Base-by-base conservation (phyloP, 2,797 vertebrate genomes). In the Sebastiscus albofasciatus region DNA sequence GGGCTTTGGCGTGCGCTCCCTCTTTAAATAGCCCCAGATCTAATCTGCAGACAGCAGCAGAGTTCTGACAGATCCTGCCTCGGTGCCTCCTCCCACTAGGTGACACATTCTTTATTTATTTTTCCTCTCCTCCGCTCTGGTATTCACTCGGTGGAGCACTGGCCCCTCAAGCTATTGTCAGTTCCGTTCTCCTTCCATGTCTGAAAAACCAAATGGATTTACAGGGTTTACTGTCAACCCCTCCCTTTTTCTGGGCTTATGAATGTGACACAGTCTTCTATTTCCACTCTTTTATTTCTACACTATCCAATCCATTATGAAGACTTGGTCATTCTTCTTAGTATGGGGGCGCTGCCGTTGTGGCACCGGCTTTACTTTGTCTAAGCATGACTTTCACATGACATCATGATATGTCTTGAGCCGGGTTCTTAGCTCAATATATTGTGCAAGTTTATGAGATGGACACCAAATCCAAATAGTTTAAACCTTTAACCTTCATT, bases 1-100 rank as follows among this genome's bases (percentile, higher is more conserved):
- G 77, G 72, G 83, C 73, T 73, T 79, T 84, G 89, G 79, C 65
- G 52, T 82, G 86, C 87, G 79, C 80, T 90, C 88, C 85, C 89
- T 94, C 92, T 92, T 93, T 94, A 95, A 95, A 96, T 95, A 95
- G 94, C 93, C 90, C 84, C 85, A 93, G 94, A 95, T 96, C 90
- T 94, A 95, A 96, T 96, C 94, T 95, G 93, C 93, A 93, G 94
- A 95, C 94, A 95, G 92, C 94, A 94, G 92, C 88, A 94, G 87
- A 94, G 92, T 95, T 94, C 93, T 96, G 95, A 96, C 95, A 96
- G 94, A 93, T 94, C 85, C 89, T 90, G 92, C 92, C 92, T 93
- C 77, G 80, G 87, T 92, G 83, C 87, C 93, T 95, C 92, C 94
- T 94, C 94, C 93, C 90, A 93, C 91, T 93, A 92, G 92, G 92